Evolutionary conservation across 2,113 vertebrate species (phyloP).

Genomic region (Ornithorhynchus anatinus): DNA sequence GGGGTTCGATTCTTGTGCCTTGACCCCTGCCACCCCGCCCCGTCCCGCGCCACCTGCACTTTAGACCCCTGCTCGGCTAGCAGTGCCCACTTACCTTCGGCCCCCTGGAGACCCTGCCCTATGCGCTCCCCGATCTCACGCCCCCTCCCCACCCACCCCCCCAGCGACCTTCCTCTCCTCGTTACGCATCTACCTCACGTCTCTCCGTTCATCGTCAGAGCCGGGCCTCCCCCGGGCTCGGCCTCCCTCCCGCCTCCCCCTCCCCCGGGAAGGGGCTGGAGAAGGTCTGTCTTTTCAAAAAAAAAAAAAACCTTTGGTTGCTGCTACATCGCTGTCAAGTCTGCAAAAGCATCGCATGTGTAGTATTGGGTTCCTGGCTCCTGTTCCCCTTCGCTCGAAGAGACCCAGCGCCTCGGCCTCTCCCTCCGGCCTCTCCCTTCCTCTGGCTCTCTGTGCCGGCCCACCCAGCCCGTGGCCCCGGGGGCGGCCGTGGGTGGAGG

Average conservation of each 20-base stretch:
- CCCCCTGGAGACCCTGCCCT: neutral
- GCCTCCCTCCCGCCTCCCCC: neutral
- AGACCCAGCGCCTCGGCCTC: no score
- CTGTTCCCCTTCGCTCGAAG: no score
- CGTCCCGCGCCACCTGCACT: neutral
- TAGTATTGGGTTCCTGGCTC: no score
- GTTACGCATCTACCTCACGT: slow-evolving; percentile 50
- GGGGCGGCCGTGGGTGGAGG: no score
- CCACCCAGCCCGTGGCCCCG: no score
- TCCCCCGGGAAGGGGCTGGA: neutral
- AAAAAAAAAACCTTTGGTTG: neutral
- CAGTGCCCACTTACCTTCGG: neutral
- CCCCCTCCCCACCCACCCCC: neutral
- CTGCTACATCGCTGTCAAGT: neutral
- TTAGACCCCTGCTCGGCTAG: neutral
- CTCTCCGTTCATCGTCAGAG: neutral
- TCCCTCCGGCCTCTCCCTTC: no score
- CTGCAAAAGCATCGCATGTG: no score
- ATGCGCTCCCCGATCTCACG: neutral
- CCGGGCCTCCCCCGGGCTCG: neutral
- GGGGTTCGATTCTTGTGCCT: neutral
- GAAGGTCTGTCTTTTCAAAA: neutral
- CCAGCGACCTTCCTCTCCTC: slow-evolving; percentile 1
- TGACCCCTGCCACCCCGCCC: neutral
- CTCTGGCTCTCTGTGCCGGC: no score